Percentiles rank a stretch among this genome's conserved stretches.
These are phyloP conservation scores for Zenarchopterus dispar DNA, from an alignment of 2,797 vertebrate species.

Conservation along the genomic window DNA sequence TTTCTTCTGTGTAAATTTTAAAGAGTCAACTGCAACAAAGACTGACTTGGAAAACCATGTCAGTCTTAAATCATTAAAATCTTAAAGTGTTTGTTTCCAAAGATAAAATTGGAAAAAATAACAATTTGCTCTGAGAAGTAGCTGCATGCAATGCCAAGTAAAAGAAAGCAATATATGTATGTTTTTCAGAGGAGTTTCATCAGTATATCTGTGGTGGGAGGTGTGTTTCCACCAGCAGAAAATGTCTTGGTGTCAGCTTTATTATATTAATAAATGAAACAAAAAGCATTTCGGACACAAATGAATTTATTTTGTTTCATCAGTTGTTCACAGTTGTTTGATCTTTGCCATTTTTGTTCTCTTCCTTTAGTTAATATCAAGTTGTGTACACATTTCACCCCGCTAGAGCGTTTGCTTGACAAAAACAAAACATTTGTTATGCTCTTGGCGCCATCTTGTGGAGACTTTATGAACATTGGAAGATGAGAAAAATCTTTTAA, in stretches of 20 bases:
- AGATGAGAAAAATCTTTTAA: no score
- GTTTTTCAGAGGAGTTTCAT: background rate
- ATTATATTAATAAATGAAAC: no score
- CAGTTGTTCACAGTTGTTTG: background rate
- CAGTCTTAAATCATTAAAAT: no score
- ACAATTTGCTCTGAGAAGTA: background rate
- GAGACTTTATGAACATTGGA: constrained; percentile 7
- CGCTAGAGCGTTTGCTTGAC: background rate
- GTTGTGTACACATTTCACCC: background rate
- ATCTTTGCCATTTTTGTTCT: background rate
- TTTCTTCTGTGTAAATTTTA: no score
- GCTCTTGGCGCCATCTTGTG: constrained; percentile 60
- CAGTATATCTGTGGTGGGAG: no score
- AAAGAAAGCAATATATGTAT: background rate
- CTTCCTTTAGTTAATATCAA: no score
- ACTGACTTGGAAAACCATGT: no score
- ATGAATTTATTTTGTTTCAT: background rate
- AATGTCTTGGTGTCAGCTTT: no score
- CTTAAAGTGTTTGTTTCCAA: no score
- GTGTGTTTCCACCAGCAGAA: no score
- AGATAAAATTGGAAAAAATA: background rate
- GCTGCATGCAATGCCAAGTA: background rate
- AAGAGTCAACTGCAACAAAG: no score
- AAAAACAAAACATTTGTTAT: constrained; percentile 8
- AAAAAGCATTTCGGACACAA: background rate